Percentiles rank a stretch among this genome's conserved stretches.
phyloP scores from a whole-genome alignment of 1,140 invertebrate species.

The Pseudomyrmex dendroicus region DNA sequence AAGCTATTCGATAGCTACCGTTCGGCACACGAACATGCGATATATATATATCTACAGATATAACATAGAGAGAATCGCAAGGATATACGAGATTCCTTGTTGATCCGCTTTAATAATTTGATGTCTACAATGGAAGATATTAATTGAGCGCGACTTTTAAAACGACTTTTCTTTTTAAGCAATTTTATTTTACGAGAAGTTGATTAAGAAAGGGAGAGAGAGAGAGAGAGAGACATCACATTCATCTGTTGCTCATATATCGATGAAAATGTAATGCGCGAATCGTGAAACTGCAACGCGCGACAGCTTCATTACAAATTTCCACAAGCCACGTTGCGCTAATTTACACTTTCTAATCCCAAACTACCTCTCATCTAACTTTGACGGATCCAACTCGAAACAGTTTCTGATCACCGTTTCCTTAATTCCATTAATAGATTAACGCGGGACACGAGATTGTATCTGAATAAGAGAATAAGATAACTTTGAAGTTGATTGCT shows the following conservation, averaged over 20 bases:
- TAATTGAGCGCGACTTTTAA: too few species aligned
- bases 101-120: conserved; percentile 3
- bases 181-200: too few species aligned
- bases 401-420: conserved; percentile 11
- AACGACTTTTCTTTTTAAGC: too few species aligned
- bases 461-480: conserved; percentile 4
- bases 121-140: neutral
- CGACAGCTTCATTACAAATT: neutral
- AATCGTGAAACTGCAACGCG: neutral
- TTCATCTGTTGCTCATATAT: too few species aligned
- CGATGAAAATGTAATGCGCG: too few species aligned
- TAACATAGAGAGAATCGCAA: conserved; percentile 9
- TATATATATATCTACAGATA: conserved; percentile 17
- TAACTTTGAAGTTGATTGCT: conserved; percentile 31
- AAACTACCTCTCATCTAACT: conserved; percentile 40
- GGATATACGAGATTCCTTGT: conserved; percentile 41
- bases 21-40: conserved; percentile 2
- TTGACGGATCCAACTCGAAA: neutral
- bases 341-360: conserved; percentile 16
- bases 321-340: neutral
- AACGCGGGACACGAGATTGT: conserved; percentile 19
- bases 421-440: conserved; percentile 50
- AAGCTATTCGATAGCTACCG: conserved; percentile 39
- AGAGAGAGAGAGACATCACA: too few species aligned
- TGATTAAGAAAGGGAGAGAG: too few species aligned